phyloP scores from a whole-genome alignment of 2,888 invertebrate species.

The Thumatha senex region DNA sequence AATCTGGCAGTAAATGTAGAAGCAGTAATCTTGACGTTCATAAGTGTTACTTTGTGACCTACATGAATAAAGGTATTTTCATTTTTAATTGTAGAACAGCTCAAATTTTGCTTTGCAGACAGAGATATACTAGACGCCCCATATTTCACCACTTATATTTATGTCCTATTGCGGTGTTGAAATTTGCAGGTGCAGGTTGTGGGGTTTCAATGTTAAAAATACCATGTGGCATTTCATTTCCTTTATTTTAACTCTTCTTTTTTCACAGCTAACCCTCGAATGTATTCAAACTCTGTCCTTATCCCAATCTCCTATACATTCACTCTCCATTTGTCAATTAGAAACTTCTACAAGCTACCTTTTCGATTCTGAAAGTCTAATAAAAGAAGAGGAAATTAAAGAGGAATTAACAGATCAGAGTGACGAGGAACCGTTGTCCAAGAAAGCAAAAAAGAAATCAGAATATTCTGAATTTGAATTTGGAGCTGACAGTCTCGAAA shows the following conservation, averaged over 20 bases:
- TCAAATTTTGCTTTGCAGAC: too few species aligned
- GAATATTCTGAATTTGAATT: conserved; percentile 6
- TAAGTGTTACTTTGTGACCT: too few species aligned
- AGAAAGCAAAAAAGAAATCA: conserved; percentile 19
- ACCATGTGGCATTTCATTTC: neutral
- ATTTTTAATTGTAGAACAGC: too few species aligned
- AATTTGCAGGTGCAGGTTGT: too few species aligned
- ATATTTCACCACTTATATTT: too few species aligned
- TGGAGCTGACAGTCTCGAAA: conserved; percentile 2
- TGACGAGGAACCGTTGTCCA: conserved; percentile 26
- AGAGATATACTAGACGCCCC: too few species aligned
- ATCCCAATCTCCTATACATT: conserved; percentile 7
- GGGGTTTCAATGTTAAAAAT: too few species aligned
- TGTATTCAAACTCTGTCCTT: conserved; percentile 31
- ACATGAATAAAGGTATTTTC: too few species aligned
- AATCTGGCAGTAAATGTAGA: too few species aligned
- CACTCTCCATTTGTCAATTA: conserved; percentile 11
- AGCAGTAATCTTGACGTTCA: too few species aligned
- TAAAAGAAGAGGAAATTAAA: conserved; percentile 1
- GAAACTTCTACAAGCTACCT: neutral
- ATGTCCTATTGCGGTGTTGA: too few species aligned
- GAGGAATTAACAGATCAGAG: conserved; percentile 18
- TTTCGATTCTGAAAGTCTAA: neutral
- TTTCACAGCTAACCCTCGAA: conserved; percentile 36
- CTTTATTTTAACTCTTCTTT: neutral